Evolutionary conservation across 2,797 vertebrate genomes (phyloP).

Genomic region (Carcharodon carcharias): DNA sequence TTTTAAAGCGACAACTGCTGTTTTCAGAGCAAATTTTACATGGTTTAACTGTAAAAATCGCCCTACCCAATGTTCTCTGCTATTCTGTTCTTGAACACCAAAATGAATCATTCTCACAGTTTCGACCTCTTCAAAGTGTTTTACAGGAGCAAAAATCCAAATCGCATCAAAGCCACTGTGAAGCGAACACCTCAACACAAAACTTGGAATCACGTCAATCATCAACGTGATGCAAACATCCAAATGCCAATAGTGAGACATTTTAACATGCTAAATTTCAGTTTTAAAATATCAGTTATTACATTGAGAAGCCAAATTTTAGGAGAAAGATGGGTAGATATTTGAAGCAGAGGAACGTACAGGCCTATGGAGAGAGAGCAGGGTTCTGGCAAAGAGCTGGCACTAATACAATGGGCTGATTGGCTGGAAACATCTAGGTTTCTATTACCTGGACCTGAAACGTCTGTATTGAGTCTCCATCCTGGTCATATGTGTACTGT

Average conservation of each 20-base stretch:
- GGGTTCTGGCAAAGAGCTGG: neutral
- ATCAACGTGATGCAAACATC: neutral
- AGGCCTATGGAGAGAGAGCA: neutral
- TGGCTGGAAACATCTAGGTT: neutral
- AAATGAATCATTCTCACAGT: neutral
- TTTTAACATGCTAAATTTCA: neutral
- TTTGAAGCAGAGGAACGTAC: neutral
- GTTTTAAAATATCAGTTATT: neutral
- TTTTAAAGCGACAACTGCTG: too few relatives aligned
- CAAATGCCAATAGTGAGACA: neutral
- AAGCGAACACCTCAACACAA: neutral
- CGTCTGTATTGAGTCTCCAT: conserved; percentile 75
- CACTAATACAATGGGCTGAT: neutral
- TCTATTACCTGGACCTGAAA: conserved; percentile 69
- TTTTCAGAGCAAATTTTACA: too few relatives aligned
- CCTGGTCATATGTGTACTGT: conserved; percentile 69
- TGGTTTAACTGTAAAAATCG: too few relatives aligned
- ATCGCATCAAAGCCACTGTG: neutral
- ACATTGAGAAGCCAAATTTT: neutral
- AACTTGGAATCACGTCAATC: neutral
- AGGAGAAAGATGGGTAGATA: neutral
- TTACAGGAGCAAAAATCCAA: neutral
- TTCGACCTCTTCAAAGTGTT: neutral
- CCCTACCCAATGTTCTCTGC: too few relatives aligned
- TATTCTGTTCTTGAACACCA: neutral